A percentile compares a stretch with the other conserved stretches of the same genome.
These are phyloP conservation scores for Rhyacophila brunnea DNA, from an alignment of 1,140 invertebrate genomes.

Conservation along the genomic window DNA sequence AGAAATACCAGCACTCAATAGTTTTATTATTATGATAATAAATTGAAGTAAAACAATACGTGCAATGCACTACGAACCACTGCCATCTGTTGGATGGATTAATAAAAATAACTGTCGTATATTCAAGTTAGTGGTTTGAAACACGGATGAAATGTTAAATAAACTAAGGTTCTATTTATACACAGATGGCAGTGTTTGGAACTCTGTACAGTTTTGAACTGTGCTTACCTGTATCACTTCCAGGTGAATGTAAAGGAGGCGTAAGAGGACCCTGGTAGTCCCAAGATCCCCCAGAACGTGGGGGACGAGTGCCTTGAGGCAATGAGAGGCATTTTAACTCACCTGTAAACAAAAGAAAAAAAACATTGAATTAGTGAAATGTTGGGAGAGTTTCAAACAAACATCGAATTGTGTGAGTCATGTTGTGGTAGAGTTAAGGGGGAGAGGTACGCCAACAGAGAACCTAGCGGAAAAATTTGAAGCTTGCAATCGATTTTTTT, in stretches of 20 bases:
- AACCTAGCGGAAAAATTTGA: no score
- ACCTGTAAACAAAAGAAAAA: slow-evolving; percentile 27
- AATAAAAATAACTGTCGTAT: no score
- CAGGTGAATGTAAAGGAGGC: slow-evolving; percentile 1
- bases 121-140: neutral
- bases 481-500: no score
- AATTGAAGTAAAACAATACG: no score
- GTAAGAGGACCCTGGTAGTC: neutral
- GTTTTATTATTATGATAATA: no score
- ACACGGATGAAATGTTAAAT: slow-evolving; percentile 3
- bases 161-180: neutral
- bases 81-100: no score
- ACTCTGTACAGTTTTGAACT: neutral
- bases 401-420: no score
- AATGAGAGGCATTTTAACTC: slow-evolving; percentile 33
- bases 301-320: slow-evolving; percentile 22
- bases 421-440: no score
- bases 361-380: slow-evolving; percentile 1
- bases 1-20: no score
- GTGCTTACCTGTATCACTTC: slow-evolving; percentile 22
- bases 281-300: slow-evolving; percentile 6
- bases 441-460: no score
- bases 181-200: neutral
- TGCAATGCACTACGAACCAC: no score
- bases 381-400: no score